These are phyloP conservation scores for Yponomeuta plumbellus DNA, from an alignment of 2,888 invertebrate species.

Conservation along the genomic window DNA sequence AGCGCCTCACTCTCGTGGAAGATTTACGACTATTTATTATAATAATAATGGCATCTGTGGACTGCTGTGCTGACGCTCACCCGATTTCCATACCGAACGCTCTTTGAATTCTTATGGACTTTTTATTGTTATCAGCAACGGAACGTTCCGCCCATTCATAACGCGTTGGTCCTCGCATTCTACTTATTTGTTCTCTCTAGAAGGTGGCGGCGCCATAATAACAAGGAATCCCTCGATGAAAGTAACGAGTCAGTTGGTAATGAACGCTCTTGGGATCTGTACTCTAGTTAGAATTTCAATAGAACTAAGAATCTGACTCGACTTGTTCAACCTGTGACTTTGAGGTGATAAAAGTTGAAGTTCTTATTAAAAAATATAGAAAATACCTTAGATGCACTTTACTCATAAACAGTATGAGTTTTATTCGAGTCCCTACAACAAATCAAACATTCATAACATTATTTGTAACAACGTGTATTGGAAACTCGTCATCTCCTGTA, in stretches of 20 bases:
- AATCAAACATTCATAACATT: too few species aligned
- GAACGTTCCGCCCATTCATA: constrained; percentile 1
- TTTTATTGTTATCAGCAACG: background rate
- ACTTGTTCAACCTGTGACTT: background rate
- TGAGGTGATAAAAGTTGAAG: background rate
- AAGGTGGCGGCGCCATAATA: background rate
- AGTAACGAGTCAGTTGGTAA: constrained; percentile 9
- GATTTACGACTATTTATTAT: constrained; percentile 15
- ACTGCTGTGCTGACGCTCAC: constrained; percentile 10
- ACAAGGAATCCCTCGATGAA: background rate
- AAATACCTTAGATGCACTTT: too few species aligned
- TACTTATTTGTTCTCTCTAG: background rate
- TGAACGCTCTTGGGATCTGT: constrained; percentile 2
- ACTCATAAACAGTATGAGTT: too few species aligned
- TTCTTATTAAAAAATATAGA: background rate
- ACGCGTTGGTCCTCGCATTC: background rate
- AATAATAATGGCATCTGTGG: constrained; percentile 14
- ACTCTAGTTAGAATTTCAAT: constrained; percentile 2
- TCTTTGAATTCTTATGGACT: constrained; percentile 2
- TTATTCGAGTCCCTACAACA: too few species aligned
- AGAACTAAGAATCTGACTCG: background rate
- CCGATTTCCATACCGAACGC: constrained; percentile 13
- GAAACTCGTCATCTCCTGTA: too few species aligned
- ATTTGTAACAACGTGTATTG: too few species aligned
- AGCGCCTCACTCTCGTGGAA: constrained; percentile 7